These are phyloP conservation scores for Himalopsyche tibetana DNA, from an alignment of 2,888 invertebrate genomes.

Conservation along the genomic window DNA sequence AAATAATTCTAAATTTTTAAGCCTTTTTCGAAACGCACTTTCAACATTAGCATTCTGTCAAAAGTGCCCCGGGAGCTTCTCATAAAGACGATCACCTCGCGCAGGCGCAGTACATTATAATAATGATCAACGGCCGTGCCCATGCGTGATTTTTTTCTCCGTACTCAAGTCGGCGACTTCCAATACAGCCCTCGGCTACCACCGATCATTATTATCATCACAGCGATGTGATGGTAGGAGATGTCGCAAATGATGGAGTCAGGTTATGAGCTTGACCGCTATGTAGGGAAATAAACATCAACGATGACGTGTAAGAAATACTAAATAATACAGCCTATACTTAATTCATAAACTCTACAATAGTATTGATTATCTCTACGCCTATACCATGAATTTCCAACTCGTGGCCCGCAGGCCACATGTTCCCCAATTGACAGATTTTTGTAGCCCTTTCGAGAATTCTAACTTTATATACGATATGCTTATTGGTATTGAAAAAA, in stretches of 20 bases:
- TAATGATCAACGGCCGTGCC: constrained; percentile 8
- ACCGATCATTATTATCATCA: constrained; percentile 28
- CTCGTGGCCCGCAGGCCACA: too few species aligned
- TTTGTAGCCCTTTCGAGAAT: too few species aligned
- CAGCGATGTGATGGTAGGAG: constrained; percentile 37
- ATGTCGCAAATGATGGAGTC: constrained; percentile 16
- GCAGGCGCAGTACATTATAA: constrained; percentile 46
- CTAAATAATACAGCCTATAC: neutral
- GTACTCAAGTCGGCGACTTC: neutral
- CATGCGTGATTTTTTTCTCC: constrained; percentile 37
- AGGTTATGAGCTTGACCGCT: neutral
- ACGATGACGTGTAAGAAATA: neutral
- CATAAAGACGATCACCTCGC: constrained; percentile 54
- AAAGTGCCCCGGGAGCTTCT: constrained; percentile 58
- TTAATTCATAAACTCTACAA: too few species aligned
- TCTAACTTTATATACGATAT: too few species aligned
- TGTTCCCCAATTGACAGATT: too few species aligned
- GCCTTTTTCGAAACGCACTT: neutral
- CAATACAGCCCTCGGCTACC: constrained; percentile 7
- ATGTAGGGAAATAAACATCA: neutral
- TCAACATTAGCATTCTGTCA: constrained; percentile 61
- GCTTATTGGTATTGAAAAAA: too few species aligned
- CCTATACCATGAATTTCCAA: too few species aligned
- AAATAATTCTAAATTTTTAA: neutral
- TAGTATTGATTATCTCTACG: too few species aligned